A percentile compares a stretch with the other conserved stretches of the same genome.
phyloP scores from a whole-genome alignment of 1,140 invertebrate species.

The Drosophila ananassae region DNA sequence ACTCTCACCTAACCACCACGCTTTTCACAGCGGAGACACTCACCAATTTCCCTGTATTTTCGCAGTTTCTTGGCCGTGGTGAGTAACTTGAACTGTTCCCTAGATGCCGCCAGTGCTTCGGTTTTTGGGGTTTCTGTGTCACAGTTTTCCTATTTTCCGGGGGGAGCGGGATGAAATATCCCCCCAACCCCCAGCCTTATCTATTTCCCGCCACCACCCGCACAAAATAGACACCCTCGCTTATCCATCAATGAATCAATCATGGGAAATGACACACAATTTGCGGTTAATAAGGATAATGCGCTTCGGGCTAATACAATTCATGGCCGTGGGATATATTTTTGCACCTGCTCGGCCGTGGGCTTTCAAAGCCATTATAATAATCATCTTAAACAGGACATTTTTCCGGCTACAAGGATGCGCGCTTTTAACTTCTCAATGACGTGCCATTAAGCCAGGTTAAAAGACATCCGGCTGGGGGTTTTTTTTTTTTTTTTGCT shows the following conservation, averaged over 20 bases:
- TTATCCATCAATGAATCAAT: slow-evolving; percentile 47
- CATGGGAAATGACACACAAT: slow-evolving; percentile 52
- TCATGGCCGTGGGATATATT: slow-evolving; percentile 11
- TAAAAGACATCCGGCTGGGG: slow-evolving; percentile 27
- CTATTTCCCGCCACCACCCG: not conserved
- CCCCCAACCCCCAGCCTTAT: not conserved
- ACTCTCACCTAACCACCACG: not conserved
- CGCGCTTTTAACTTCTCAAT: slow-evolving; percentile 68
- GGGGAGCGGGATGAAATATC: not conserved
- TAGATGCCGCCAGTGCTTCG: slow-evolving; percentile 37
- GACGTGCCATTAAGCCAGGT: slow-evolving; percentile 64
- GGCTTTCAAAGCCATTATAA: not conserved
- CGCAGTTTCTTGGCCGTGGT: slow-evolving; percentile 34
- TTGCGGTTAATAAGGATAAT: slow-evolving; percentile 51
- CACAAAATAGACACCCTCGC: not conserved
- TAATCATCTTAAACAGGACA: slow-evolving; percentile 1
- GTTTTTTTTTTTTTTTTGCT: not conserved
- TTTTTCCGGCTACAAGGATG: too few relatives aligned
- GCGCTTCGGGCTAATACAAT: slow-evolving; percentile 22
- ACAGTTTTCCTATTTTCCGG: not conserved
- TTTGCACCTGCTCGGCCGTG: slow-evolving; percentile 17
- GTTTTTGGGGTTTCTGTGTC: not conserved
- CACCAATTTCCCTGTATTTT: slow-evolving; percentile 48
- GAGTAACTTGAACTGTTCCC: slow-evolving; percentile 1
- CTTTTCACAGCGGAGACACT: slow-evolving; percentile 3